phyloP scores from a whole-genome alignment of 92 coral and sea anemone genomes.

The Virgularia gustaviana region DNA sequence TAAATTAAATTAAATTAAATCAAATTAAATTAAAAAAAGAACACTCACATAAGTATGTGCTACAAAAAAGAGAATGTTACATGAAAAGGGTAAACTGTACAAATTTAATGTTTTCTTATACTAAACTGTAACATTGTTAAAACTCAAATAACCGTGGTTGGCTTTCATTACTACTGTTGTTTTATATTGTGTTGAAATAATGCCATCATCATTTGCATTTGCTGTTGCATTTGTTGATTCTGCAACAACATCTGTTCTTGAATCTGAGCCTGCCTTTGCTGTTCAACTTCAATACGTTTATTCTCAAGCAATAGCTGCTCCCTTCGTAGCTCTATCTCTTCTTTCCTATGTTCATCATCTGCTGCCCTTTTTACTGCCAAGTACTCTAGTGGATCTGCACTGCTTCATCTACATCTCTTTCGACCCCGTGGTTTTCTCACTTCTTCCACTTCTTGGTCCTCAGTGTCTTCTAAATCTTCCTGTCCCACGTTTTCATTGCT shows the following conservation, averaged over 20 bases:
- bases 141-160: too few species aligned
- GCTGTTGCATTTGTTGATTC: slow-evolving; percentile 51
- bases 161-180: too few species aligned
- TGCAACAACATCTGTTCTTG: slow-evolving; percentile 36
- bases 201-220: slow-evolving; percentile 41
- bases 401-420: slow-evolving; percentile 58
- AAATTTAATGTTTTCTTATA: too few species aligned
- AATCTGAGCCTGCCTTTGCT: too few species aligned
- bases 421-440: slow-evolving; percentile 40
- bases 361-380: slow-evolving; percentile 52
- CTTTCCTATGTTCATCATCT: slow-evolving; percentile 55
- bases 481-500: slow-evolving; percentile 63
- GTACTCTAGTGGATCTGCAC: slow-evolving; percentile 62
- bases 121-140: too few species aligned
- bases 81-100: too few species aligned
- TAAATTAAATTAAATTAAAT: too few species aligned
- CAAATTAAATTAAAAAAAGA: too few species aligned
- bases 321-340: slow-evolving; percentile 54
- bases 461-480: slow-evolving; percentile 34
- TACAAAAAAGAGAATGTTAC: too few species aligned
- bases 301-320: slow-evolving; percentile 51
- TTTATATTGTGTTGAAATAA: too few species aligned
- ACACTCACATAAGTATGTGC: too few species aligned
- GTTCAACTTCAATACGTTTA: slow-evolving; percentile 57
- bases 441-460: slow-evolving; percentile 48